Evolutionary conservation across 2,888 invertebrate genomes (phyloP).

Genomic region (Spilarctia lutea): DNA sequence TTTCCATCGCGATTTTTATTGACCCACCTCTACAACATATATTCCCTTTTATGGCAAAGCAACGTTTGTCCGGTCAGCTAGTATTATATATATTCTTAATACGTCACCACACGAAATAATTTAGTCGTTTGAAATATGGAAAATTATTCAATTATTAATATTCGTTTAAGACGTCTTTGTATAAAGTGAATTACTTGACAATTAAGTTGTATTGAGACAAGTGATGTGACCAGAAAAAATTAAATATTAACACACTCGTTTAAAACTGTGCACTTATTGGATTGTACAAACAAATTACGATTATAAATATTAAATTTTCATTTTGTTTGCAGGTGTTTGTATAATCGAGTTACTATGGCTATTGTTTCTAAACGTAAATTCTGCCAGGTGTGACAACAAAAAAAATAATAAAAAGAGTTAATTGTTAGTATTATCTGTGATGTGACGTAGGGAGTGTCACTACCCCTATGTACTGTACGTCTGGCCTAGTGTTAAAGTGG

Average conservation of each 20-base stretch:
- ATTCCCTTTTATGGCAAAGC: too few relatives aligned
- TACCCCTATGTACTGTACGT: too few relatives aligned
- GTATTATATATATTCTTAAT: too few relatives aligned
- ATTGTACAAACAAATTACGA: background rate
- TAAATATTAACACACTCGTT: constrained; percentile 3
- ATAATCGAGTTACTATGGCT: background rate
- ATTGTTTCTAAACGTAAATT: background rate
- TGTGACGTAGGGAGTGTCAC: too few relatives aligned
- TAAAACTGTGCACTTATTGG: background rate
- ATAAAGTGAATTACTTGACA: background rate
- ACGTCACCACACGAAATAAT: background rate
- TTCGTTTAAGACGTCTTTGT: background rate
- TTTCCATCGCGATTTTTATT: too few relatives aligned
- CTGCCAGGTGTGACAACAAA: background rate
- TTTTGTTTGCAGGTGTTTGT: background rate
- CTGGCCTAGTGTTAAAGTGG: too few relatives aligned
- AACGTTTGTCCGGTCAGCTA: too few relatives aligned
- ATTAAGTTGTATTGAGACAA: constrained; percentile 8
- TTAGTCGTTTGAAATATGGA: too few relatives aligned
- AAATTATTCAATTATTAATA: background rate
- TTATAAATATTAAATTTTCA: background rate
- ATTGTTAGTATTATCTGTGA: background rate
- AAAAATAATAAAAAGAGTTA: background rate
- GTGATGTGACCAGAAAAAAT: background rate
- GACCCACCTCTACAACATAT: too few relatives aligned